Percentiles rank a stretch among this genome's conserved stretches.
phyloP scores from a whole-genome alignment of 2,113 vertebrate species.

The Corydoras sp. region DNA sequence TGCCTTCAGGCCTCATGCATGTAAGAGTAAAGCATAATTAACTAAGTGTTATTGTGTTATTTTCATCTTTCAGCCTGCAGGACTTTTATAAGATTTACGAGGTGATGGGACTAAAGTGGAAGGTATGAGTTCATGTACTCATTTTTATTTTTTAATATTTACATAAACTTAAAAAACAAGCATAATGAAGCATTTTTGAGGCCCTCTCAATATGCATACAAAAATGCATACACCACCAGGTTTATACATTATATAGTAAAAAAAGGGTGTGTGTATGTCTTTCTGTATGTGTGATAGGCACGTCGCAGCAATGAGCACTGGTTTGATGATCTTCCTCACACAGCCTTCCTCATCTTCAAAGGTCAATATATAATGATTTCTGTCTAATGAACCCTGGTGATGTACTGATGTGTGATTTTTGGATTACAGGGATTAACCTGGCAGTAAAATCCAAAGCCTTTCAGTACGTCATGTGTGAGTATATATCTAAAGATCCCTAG shows the following conservation, averaged over 20 bases:
- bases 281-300: constrained; percentile 57
- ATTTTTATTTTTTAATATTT: neutral
- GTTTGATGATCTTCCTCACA: constrained; percentile 94
- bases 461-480: constrained; percentile 96
- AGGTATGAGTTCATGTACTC: constrained; percentile 62
- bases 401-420: neutral
- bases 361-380: constrained; percentile 51
- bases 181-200: too few relatives aligned
- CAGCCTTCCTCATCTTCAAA: constrained; percentile 94
- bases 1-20: too few relatives aligned
- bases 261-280: constrained; percentile 1
- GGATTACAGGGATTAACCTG: constrained; percentile 81
- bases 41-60: neutral
- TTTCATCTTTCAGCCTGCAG: constrained; percentile 72
- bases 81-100: constrained; percentile 97
- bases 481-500: neutral
- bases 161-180: too few relatives aligned
- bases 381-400: neutral
- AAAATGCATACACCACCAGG: too few relatives aligned
- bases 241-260: too few relatives aligned
- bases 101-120: constrained; percentile 93
- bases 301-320: constrained; percentile 86
- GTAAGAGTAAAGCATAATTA: neutral
- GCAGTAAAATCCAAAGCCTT: constrained; percentile 89
- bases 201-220: too few relatives aligned